These are phyloP conservation scores for Plecotus auritus DNA, from an alignment of 2,113 vertebrate genomes.

Conservation along the genomic window DNA sequence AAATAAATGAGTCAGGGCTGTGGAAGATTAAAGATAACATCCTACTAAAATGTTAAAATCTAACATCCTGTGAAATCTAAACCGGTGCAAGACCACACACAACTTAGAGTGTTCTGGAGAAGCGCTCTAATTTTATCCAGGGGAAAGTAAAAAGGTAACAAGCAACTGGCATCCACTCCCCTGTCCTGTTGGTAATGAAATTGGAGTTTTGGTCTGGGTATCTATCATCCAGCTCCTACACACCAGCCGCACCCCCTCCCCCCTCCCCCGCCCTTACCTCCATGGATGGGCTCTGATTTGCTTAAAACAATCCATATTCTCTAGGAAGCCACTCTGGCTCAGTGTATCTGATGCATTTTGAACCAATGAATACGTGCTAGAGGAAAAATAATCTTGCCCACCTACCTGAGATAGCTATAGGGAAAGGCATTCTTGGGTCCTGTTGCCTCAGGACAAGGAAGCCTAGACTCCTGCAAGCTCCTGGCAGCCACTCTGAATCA, in stretches of 20 bases:
- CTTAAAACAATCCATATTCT: background rate
- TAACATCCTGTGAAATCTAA: background rate
- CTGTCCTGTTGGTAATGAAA: background rate
- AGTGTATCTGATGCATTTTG: background rate
- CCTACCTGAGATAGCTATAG: background rate
- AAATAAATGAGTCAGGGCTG: background rate
- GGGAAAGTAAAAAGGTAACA: background rate
- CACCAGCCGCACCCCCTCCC: too few species aligned
- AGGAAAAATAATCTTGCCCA: background rate
- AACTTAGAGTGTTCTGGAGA: background rate
- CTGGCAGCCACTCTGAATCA: background rate
- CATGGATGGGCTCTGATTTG: background rate
- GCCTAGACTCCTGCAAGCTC: background rate
- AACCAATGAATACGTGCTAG: background rate
- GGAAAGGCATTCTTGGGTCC: background rate
- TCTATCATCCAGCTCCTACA: background rate
- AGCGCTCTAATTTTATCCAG: background rate
- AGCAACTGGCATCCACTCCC: background rate
- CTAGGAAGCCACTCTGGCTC: background rate
- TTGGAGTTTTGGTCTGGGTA: background rate
- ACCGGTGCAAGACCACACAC: background rate
- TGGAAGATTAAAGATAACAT: slow-evolving; percentile 36
- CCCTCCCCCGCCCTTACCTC: background rate
- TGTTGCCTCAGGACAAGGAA: background rate
- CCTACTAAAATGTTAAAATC: slow-evolving; percentile 21